phyloP scores from a whole-genome alignment of 1,140 invertebrate genomes.

The Protaetia brevitarsis region DNA sequence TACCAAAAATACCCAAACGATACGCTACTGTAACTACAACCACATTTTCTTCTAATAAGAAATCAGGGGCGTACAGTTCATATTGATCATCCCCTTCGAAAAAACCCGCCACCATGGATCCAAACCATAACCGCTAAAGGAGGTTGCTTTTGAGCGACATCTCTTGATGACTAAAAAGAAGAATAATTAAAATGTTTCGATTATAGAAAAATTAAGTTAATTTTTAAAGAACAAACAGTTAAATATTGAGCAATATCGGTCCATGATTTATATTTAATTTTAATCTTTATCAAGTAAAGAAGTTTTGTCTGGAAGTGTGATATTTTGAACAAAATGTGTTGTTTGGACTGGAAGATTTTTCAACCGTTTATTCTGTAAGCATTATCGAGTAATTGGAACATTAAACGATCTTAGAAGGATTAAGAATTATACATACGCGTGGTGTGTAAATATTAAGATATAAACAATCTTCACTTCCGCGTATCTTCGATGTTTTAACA shows the following conservation, averaged over 20 bases:
- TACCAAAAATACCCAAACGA: neutral
- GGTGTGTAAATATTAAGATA: slow-evolving; percentile 8
- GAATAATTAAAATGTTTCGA: too few relatives aligned
- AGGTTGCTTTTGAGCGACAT: neutral
- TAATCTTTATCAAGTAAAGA: too few relatives aligned
- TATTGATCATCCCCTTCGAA: neutral
- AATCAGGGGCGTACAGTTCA: neutral
- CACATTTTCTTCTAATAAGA: neutral
- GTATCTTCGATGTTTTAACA: neutral
- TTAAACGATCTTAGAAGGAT: neutral
- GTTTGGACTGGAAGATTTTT: too few relatives aligned
- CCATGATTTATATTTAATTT: too few relatives aligned
- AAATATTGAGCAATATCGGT: too few relatives aligned
- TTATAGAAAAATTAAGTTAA: too few relatives aligned
- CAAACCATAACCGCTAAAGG: neutral
- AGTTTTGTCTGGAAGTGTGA: too few relatives aligned
- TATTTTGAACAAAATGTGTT: too few relatives aligned
- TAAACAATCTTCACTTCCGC: neutral
- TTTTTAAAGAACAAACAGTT: too few relatives aligned
- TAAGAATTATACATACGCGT: neutral
- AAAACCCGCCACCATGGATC: neutral
- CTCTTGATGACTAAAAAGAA: neutral
- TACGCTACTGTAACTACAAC: neutral
- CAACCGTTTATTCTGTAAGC: too few relatives aligned
- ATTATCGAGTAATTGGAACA: too few relatives aligned